phyloP scores from a whole-genome alignment of 2,888 invertebrate species.

The Romanomermis culicivorax region DNA sequence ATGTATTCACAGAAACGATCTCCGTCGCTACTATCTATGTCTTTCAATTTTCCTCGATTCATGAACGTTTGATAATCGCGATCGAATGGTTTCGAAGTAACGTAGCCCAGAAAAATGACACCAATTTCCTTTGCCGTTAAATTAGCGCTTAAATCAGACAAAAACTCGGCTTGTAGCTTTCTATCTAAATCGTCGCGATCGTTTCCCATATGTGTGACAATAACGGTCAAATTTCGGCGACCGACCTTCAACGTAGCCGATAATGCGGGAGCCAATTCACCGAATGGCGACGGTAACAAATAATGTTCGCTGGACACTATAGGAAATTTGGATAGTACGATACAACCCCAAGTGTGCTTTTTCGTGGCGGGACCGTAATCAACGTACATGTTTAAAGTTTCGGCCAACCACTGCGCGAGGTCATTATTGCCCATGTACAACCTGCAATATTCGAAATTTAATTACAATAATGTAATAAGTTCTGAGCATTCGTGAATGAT shows the following conservation, averaged over 20 bases:
- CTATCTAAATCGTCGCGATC: slow-evolving; percentile 31
- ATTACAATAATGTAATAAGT: not conserved
- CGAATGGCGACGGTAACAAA: slow-evolving; percentile 31
- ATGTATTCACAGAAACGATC: slow-evolving; percentile 33
- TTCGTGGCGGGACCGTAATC: slow-evolving; percentile 32
- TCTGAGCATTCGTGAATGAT: too few relatives aligned
- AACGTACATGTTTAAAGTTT: slow-evolving; percentile 30
- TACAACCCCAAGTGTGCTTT: slow-evolving; percentile 32
- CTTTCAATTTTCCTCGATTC: slow-evolving; percentile 24
- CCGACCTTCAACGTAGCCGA: not conserved
- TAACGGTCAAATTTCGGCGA: slow-evolving; percentile 26
- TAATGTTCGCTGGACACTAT: slow-evolving; percentile 30
- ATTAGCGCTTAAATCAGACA: slow-evolving; percentile 16
- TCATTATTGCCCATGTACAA: slow-evolving; percentile 32
- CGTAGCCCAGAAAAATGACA: slow-evolving; percentile 31
- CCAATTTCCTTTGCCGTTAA: slow-evolving; percentile 19
- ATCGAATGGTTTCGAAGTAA: slow-evolving; percentile 30
- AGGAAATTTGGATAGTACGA: slow-evolving; percentile 31
- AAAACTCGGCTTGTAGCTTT: slow-evolving; percentile 27
- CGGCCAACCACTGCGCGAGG: slow-evolving; percentile 30
- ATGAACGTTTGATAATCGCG: slow-evolving; percentile 26
- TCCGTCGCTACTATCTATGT: slow-evolving; percentile 29
- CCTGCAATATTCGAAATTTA: slow-evolving; percentile 22
- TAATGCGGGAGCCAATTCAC: slow-evolving; percentile 16
- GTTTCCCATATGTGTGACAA: slow-evolving; percentile 33